Conservation (phyloP, 1,140 invertebrate species). For the Ericerus pela region DNA sequence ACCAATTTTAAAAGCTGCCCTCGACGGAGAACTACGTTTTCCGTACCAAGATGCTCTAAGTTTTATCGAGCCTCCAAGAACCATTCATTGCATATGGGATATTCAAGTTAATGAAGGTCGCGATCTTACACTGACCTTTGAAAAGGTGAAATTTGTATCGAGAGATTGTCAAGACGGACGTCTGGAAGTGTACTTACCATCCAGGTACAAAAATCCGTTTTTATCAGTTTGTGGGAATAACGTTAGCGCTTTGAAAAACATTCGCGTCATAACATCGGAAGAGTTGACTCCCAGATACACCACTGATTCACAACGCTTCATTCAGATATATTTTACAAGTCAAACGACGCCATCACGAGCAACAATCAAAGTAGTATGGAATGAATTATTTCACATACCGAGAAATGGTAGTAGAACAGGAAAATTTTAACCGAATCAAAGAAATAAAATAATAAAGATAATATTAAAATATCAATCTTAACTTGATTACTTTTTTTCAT, state of each 20-base stretch:
- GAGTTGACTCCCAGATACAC: slow-evolving; percentile 42
- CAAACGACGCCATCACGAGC: slow-evolving; percentile 59
- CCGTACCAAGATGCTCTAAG: slow-evolving; percentile 37
- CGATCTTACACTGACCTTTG: slow-evolving; percentile 72
- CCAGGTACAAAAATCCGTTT: slow-evolving; percentile 43
- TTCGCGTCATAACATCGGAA: slow-evolving; percentile 44
- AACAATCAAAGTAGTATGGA: slow-evolving; percentile 76
- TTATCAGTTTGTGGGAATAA: slow-evolving; percentile 69
- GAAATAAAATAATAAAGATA: no score
- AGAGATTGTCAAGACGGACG: slow-evolving; percentile 67
- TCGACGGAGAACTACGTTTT: slow-evolving; percentile 33
- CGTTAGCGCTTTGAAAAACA: slow-evolving; percentile 61
- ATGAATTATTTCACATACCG: slow-evolving; percentile 65
- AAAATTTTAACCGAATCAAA: background rate
- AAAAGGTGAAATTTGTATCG: slow-evolving; percentile 65
- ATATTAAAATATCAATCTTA: no score
- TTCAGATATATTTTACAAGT: slow-evolving; percentile 50
- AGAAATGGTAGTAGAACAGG: slow-evolving; percentile 63
- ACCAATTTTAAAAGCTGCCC: slow-evolving; percentile 54
- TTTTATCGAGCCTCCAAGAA: slow-evolving; percentile 52
- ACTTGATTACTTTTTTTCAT: no score
- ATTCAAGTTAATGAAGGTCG: slow-evolving; percentile 59
- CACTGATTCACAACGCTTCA: slow-evolving; percentile 28
- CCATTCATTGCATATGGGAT: slow-evolving; percentile 77
- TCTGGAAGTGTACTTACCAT: slow-evolving; percentile 62